Percentiles rank a stretch among this genome's conserved stretches.
These are phyloP conservation scores for Agrochola circellaris DNA, from an alignment of 2,888 invertebrate genomes.

Conservation along the genomic window DNA sequence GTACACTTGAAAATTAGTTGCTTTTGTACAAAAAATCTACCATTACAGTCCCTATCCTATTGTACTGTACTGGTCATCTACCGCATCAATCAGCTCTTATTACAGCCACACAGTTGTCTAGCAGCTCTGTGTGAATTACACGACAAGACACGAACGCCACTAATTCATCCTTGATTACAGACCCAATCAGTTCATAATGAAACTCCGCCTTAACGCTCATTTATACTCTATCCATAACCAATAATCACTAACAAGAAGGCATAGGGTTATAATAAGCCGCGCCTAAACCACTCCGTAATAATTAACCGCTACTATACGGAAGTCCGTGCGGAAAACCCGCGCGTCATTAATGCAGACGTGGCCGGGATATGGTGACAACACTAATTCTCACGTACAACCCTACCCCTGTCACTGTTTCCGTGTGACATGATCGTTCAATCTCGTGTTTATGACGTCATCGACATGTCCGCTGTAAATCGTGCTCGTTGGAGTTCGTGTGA, in stretches of 20 bases:
- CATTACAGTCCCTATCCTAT: not conserved
- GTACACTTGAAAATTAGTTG: not conserved
- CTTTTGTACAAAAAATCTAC: not conserved
- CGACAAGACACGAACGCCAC: not conserved
- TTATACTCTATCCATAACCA: slow-evolving; percentile 9
- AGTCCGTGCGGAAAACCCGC: slow-evolving; percentile 56
- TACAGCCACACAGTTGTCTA: not conserved
- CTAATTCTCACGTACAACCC: slow-evolving; percentile 58
- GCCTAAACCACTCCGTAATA: slow-evolving; percentile 45
- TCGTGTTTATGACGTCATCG: slow-evolving; percentile 55
- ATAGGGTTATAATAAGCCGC: slow-evolving; percentile 51
- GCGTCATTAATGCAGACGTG: slow-evolving; percentile 62
- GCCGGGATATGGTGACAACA: slow-evolving; percentile 54
- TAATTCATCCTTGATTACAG: slow-evolving; percentile 33
- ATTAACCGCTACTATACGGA: slow-evolving; percentile 61
- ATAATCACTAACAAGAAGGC: slow-evolving; percentile 51
- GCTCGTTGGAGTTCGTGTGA: slow-evolving; percentile 4
- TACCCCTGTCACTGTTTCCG: slow-evolving; percentile 61
- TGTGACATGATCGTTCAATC: slow-evolving; percentile 63
- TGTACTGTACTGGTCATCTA: not conserved
- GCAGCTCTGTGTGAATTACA: not conserved
- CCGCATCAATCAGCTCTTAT: not conserved
- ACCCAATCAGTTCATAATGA: slow-evolving; percentile 31
- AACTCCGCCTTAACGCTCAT: slow-evolving; percentile 5
- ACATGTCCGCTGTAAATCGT: slow-evolving; percentile 9